Conservation (phyloP, 2,113 vertebrate species). For the Atractosteus spatula region DNA sequence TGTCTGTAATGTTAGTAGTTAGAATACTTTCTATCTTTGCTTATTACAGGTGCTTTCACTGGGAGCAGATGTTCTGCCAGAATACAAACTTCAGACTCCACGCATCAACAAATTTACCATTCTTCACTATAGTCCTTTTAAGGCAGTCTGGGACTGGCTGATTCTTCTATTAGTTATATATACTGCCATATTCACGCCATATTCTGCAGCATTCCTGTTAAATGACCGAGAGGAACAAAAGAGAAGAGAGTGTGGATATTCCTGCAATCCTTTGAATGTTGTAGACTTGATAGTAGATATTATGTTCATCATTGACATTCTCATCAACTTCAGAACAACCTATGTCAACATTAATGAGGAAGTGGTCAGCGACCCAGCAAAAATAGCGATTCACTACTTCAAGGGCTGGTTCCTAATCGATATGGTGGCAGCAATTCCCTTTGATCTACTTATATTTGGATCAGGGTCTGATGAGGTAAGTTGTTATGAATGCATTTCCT, state of each 20-base stretch:
- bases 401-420: constrained; percentile 99
- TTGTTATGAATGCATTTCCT: constrained; percentile 17
- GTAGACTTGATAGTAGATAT: constrained; percentile 98
- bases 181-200: constrained; percentile 95
- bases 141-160: constrained; percentile 98
- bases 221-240: constrained; percentile 92
- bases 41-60: constrained; percentile 85
- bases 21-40: too few relatives aligned
- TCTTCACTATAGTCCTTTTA: constrained; percentile 98
- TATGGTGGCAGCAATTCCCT: constrained; percentile 99
- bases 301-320: constrained; percentile 99
- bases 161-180: constrained; percentile 96
- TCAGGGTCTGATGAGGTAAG: constrained; percentile 98
- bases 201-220: constrained; percentile 95
- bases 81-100: constrained; percentile 96
- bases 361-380: constrained; percentile 95
- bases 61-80: constrained; percentile 93
- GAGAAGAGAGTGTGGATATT: constrained; percentile 91
- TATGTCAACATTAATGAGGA: constrained; percentile 97
- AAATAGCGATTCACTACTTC: constrained; percentile 98
- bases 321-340: constrained; percentile 98
- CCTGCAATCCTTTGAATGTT: constrained; percentile 93
- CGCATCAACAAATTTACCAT: constrained; percentile 98
- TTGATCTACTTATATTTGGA: constrained; percentile 98
- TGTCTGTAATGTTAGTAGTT: too few relatives aligned